Evolutionary conservation across 2,888 invertebrate species (phyloP), one percentile per base, ranked within the genome.

Genomic region (Lottia gigantea): DNA sequence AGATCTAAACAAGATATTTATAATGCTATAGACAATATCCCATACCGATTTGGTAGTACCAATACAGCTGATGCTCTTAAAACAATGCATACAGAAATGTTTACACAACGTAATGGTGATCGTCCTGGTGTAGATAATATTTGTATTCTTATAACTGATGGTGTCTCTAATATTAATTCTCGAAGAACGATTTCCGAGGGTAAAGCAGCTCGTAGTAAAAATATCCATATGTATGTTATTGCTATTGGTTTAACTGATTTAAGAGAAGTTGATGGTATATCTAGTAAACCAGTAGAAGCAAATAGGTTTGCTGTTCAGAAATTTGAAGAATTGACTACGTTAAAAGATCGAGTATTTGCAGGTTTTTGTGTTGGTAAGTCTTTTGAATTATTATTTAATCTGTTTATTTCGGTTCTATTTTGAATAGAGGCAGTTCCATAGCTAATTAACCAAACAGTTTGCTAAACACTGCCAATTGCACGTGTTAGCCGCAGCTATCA

Each of bases 91-190:
- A 70, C 74, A 23, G 71, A 79, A 46, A 82, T 85, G 81, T 86
- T 83, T 71, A 78, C 77, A 2, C 46, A 64, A 14, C 71, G 66
- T 26, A 78, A 78, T 62, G 86, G 87, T 14, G 86, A 85, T 68
- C 74, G 85, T 64, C 64, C 73, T 2, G 75, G 75, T 65, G 81
- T 81, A 1, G 76, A 76, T 16, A 83, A 85, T 70, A 74, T 84
- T 68, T 81, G 76, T n/a, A 79, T 87, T 40, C 72, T 87, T 62
- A 76, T 87, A 26, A 86, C 86, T 19, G 87, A 87, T 72, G 87
- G 87, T 15, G 81, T 82, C 16, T 85, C 85, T 15, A 86, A 86
- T 74, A 84, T 86, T 62, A 80, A 86, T 64, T 76, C 78, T 2
- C 75, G 81, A 40, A 71, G 73, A 64, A 85, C 84, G 4, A 68